A percentile compares a stretch with the other conserved stretches of the same genome.
Conservation (phyloP, 1,140 invertebrate species). For the Copidosoma floridanum region DNA sequence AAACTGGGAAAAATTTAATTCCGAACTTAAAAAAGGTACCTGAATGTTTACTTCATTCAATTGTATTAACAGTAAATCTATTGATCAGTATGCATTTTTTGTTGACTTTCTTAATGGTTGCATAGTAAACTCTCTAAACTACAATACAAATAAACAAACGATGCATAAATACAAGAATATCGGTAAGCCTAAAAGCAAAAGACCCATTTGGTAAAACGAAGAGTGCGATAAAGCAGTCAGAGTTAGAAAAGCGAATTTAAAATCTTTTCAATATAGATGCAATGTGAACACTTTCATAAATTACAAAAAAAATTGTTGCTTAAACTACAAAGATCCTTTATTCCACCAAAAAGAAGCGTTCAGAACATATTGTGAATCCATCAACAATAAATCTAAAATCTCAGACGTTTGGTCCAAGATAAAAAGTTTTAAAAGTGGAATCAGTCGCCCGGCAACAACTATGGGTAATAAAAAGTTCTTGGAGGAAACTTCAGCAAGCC, state of each 20-base stretch:
- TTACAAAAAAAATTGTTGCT: background rate
- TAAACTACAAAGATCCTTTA: background rate
- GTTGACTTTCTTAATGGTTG: background rate
- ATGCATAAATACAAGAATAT: background rate
- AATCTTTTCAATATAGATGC: background rate
- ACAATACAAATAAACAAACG: background rate
- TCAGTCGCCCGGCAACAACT: background rate
- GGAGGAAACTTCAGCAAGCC: background rate
- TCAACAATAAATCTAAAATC: constrained; percentile 2
- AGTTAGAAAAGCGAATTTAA: background rate
- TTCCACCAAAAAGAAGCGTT: background rate
- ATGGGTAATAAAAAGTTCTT: background rate
- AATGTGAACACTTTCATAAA: background rate
- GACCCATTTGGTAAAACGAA: background rate
- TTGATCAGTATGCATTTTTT: background rate
- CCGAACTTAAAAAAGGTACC: background rate
- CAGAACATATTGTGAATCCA: constrained; percentile 1
- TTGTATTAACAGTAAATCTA: background rate
- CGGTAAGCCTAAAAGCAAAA: background rate
- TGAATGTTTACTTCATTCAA: background rate
- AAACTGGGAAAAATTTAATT: background rate
- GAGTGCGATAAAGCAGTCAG: background rate
- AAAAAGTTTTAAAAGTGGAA: constrained; percentile 9
- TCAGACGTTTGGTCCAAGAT: constrained; percentile 1
- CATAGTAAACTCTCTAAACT: too few species aligned